Percentiles rank a stretch among this genome's conserved stretches.
Evolutionary conservation across 2,797 vertebrate species (phyloP).

Genomic region (Nyctalus aviator): DNA sequence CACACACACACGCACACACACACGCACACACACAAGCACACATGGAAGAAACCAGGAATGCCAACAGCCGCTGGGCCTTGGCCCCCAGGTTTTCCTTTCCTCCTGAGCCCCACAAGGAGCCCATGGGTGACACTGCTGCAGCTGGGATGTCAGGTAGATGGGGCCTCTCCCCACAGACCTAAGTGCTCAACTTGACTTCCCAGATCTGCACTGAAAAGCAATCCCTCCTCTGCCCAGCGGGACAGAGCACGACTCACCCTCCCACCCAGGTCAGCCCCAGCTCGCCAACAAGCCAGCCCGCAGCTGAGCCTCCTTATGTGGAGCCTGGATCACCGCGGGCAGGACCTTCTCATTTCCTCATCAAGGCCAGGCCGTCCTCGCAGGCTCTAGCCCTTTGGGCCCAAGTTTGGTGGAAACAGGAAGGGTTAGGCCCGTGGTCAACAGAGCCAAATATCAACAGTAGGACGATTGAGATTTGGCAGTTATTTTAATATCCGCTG

Average conservation of each 20-base stretch:
- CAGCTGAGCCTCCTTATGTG: not conserved
- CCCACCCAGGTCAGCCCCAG: not conserved
- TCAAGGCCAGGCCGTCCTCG: not conserved
- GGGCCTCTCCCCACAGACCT: not conserved
- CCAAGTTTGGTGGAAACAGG: not conserved
- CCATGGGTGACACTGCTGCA: accelerated
- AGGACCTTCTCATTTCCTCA: slow-evolving; percentile 2
- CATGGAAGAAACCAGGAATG: not conserved
- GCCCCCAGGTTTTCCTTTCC: not conserved
- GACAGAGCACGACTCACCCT: not conserved
- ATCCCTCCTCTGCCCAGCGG: not conserved
- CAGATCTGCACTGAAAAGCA: not conserved
- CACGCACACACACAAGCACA: too few species aligned
- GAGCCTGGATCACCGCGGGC: not conserved
- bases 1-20: too few species aligned
- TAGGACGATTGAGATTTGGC: not conserved
- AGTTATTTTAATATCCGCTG: slow-evolving; percentile 39
- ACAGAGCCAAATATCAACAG: too few species aligned
- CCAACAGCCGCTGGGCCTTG: too few species aligned
- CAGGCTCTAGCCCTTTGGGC: not conserved
- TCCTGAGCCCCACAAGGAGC: not conserved
- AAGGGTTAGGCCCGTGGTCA: not conserved
- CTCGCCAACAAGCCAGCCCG: accelerated
- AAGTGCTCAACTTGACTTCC: not conserved
- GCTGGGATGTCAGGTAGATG: not conserved